Conservation (phyloP, 2,113 vertebrate genomes). For the Brachypodius melanocephalos region DNA sequence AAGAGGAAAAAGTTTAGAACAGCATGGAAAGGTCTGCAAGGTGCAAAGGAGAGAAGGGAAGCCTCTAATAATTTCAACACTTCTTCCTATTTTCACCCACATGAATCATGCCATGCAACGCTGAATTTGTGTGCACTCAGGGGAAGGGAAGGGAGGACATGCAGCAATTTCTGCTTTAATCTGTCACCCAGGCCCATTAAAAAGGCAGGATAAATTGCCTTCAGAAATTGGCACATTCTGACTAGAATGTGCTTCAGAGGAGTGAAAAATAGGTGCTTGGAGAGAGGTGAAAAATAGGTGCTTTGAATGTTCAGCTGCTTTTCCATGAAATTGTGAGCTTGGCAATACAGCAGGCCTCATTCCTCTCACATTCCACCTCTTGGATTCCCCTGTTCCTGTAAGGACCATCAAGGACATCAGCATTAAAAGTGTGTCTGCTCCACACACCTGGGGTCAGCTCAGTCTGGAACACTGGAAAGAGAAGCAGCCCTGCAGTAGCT, state of each 20-base stretch:
- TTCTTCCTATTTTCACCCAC: background rate
- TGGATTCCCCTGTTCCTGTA: background rate
- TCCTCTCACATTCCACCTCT: background rate
- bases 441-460: background rate
- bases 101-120: background rate
- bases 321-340: background rate
- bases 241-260: background rate
- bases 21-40: background rate
- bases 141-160: background rate
- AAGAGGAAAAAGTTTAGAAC: background rate
- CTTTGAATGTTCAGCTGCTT: background rate
- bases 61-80: background rate
- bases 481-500: background rate
- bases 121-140: background rate
- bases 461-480: background rate
- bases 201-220: background rate
- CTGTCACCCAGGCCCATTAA: background rate
- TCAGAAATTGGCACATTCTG: background rate
- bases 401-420: background rate
- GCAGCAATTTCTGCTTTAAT: background rate
- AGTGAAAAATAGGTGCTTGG: background rate
- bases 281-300: background rate
- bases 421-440: background rate
- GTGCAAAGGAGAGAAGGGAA: background rate
- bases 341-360: background rate